Conservation (phyloP, 2,113 vertebrate genomes). For the Oryzias javanicus region DNA sequence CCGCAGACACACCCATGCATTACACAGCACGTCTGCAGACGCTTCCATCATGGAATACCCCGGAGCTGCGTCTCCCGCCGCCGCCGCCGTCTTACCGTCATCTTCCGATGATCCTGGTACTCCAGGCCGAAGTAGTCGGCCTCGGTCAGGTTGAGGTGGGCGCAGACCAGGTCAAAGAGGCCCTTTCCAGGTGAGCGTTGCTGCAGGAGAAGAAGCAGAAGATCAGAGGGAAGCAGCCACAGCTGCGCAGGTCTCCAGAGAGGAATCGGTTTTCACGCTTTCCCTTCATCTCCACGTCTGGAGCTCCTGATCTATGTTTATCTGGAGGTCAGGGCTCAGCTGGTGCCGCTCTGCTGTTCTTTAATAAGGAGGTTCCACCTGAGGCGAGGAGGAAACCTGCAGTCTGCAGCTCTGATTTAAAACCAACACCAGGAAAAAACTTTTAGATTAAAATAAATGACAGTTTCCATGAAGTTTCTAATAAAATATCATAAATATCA, state of each 20-base stretch:
- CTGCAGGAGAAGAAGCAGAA: constrained; percentile 66
- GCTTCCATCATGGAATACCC: neutral
- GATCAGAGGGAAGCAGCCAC: neutral
- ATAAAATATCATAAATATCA: too few relatives aligned
- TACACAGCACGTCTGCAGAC: neutral
- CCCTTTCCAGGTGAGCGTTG: constrained; percentile 87
- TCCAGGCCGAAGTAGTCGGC: constrained; percentile 95
- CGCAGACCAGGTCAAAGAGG: constrained; percentile 87
- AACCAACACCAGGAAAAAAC: too few relatives aligned
- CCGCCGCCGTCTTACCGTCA: constrained; percentile 78
- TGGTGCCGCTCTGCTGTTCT: too few relatives aligned
- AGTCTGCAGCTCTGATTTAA: too few relatives aligned
- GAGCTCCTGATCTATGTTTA: too few relatives aligned
- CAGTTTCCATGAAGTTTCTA: too few relatives aligned
- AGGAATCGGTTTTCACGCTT: too few relatives aligned
- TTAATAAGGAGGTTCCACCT: too few relatives aligned
- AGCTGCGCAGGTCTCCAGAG: too few relatives aligned
- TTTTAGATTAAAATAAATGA: too few relatives aligned
- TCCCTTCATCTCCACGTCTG: neutral
- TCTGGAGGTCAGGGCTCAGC: too few relatives aligned
- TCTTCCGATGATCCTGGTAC: constrained; percentile 90
- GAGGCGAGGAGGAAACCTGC: too few relatives aligned
- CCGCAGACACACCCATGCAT: neutral
- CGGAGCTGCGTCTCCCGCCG: constrained; percentile 5
- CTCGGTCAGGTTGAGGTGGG: constrained; percentile 89